Evolutionary conservation across 2,888 invertebrate genomes (phyloP).

Genomic region (Lochmaea crataegi): DNA sequence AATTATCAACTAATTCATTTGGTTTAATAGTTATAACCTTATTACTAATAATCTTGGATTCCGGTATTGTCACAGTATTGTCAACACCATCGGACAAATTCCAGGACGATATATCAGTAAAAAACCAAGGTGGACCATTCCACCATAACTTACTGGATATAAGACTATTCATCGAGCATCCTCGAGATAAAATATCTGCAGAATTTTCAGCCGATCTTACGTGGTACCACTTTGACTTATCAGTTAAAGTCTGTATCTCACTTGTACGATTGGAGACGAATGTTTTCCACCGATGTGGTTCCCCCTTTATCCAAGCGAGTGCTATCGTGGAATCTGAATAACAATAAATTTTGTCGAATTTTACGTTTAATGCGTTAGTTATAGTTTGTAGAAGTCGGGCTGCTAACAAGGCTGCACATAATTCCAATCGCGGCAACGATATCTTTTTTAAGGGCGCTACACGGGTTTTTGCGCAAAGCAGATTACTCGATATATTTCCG

Average conservation of each 20-base stretch:
- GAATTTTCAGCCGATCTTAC: not conserved
- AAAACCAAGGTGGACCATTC: not conserved
- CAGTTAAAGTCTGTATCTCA: not conserved
- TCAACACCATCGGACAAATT: not conserved
- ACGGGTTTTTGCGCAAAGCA: no score
- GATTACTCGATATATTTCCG: no score
- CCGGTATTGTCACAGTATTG: not conserved
- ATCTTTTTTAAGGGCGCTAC: no score
- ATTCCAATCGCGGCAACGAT: no score
- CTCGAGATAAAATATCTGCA: not conserved
- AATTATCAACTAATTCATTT: not conserved
- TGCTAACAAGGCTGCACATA: no score
- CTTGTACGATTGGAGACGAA: not conserved
- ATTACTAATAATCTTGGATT: not conserved
- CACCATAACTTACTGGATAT: not conserved
- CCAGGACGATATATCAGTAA: not conserved
- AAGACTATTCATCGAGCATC: not conserved
- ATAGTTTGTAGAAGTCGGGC: no score
- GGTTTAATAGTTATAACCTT: not conserved
- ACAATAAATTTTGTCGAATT: no score
- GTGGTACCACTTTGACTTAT: not conserved
- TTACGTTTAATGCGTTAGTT: no score
- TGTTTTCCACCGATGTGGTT: conserved; percentile 5
- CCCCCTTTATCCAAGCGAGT: not conserved
- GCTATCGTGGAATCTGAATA: no score